phyloP scores from a whole-genome alignment of 2,888 invertebrate species.

The Empis livida region DNA sequence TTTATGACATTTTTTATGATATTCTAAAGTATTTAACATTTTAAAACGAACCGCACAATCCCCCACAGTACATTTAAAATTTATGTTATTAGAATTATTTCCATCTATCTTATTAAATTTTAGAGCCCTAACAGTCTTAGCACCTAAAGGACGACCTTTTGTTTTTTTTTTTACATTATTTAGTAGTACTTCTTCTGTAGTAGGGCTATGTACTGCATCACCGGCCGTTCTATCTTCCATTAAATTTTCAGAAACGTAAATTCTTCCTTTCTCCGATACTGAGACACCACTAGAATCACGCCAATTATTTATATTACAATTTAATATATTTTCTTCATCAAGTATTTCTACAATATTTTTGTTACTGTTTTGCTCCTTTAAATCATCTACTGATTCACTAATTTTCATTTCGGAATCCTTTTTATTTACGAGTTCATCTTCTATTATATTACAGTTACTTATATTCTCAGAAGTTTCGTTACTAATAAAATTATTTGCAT shows the following conservation, averaged over 20 bases:
- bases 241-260: conserved; percentile 33
- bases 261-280: conserved; percentile 23
- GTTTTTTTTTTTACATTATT: background rate
- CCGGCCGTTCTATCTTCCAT: conserved; percentile 15
- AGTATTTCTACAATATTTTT: background rate
- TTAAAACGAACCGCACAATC: conserved; percentile 33
- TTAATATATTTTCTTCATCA: background rate
- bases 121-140: conserved; percentile 25
- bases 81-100: conserved; percentile 14
- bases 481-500: background rate
- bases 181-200: background rate
- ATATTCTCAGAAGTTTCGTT: no score
- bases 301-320: no score
- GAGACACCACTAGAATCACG: no score
- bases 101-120: conserved; percentile 19
- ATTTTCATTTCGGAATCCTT: conserved; percentile 10
- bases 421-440: conserved; percentile 2
- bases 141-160: conserved; percentile 29
- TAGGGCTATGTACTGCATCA: background rate
- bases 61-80: conserved; percentile 25
- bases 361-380: conserved; percentile 12
- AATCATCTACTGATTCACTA: conserved; percentile 14
- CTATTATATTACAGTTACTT: no score
- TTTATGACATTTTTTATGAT: conserved; percentile 30
- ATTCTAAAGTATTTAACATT: conserved; percentile 24